Conservation (phyloP, 1,140 invertebrate genomes). For the Papilio polytes region DNA sequence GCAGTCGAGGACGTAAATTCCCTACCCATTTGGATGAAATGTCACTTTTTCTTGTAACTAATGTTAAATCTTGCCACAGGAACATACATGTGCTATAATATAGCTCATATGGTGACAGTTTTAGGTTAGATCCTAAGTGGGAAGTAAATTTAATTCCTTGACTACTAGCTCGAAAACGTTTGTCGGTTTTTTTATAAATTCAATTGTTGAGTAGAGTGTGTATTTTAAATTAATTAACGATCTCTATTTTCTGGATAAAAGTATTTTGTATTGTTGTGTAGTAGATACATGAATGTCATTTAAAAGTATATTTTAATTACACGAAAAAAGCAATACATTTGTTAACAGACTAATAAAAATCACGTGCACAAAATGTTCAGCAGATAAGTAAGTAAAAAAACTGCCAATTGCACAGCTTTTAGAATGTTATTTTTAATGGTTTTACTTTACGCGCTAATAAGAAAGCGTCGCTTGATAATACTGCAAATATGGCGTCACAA, state of each 20-base stretch:
- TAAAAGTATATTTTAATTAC: not conserved
- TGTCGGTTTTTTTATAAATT: conserved; percentile 18
- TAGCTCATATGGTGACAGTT: not conserved
- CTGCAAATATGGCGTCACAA: not conserved
- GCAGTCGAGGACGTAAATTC: not conserved
- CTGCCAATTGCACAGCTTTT: not conserved
- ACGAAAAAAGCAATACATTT: not conserved
- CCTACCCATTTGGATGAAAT: not conserved
- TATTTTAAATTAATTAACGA: conserved; percentile 21
- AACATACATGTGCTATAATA: not conserved
- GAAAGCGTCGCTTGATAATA: not conserved
- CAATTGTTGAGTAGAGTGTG: conserved; percentile 1
- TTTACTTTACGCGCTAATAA: not conserved
- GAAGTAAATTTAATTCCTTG: not conserved
- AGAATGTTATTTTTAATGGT: not conserved
- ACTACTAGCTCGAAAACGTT: not conserved
- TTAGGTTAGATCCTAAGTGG: not conserved
- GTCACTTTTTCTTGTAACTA: not conserved
- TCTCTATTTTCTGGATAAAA: conserved; percentile 7
- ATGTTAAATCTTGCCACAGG: too few species aligned
- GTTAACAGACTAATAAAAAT: not conserved
- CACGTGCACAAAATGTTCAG: not conserved
- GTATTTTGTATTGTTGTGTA: not conserved
- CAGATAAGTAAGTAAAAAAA: not conserved
- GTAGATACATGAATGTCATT: not conserved